Evolutionary conservation across 2,888 invertebrate genomes (phyloP), one percentile per base, ranked within the genome.

Genomic region (Agonopterix subpropinquella): DNA sequence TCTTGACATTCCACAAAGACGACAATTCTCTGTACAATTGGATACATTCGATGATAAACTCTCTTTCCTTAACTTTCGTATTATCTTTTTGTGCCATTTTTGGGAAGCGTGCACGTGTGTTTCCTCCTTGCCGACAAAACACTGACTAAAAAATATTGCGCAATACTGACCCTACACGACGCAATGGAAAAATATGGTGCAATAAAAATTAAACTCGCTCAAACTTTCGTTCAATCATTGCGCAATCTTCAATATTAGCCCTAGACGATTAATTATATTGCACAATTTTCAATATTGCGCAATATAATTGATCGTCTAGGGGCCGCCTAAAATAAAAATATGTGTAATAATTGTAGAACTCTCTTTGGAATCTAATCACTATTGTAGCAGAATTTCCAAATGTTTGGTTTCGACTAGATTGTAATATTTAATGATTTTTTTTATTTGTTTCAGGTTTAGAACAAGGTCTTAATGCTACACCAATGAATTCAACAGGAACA

Each of bases 201-300:
- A 37, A 37, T 51, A 53, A 50, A 53, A 53, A 47, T 53, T 50
- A 48, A 53, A 53, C 48, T 50, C 48, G 48, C 53, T 43, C 53
- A 47, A 47, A 47, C 43, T 47, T 47, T 47, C 43, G 43, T 45
- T 44, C 52, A 52, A 49, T 52, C 49, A 52, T 52, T 49, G 52
- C 43, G 50, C 47, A 53, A 48, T 50, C 50, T 53, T 48, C 47
- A 53, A 48, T 51, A 51, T 48, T 46, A 48, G 18, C 28, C 37
- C 37, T 37, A 37, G 10, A 10, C 37, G 37, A 10, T 8, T 9
- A 37, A 37, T 37, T 9, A 37, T 37, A 37, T 37, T 37, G 8
- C 10, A 10, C 8, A 37, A 37, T 37, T 37, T 10, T 37, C 10
- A 37, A 37, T 37, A 37, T 13, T 13, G 13, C 13, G 13, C 13